Evolutionary conservation across 2,888 invertebrate genomes (phyloP).

Genomic region (Xestia c-nigrum): DNA sequence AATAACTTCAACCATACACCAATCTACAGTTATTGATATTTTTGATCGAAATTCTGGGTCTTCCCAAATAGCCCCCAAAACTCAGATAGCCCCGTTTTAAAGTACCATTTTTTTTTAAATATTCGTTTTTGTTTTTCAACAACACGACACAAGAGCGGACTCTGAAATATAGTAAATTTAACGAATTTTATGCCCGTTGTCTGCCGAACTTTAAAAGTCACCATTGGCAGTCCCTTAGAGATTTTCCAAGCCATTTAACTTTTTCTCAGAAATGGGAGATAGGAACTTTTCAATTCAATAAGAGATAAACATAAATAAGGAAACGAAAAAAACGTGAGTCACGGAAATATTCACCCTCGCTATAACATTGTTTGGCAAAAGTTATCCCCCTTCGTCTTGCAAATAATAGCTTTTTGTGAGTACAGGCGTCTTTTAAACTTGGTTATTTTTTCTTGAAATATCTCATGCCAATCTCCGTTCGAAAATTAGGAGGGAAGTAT

Average conservation of each 20-base stretch:
- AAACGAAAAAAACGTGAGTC: background rate
- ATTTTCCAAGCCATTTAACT: slow-evolving; percentile 19
- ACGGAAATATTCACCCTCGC: slow-evolving; percentile 44
- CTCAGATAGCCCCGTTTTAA: no score
- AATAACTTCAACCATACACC: no score
- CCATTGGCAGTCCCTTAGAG: background rate
- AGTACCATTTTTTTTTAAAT: background rate
- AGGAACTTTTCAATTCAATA: background rate
- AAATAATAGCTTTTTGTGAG: slow-evolving; percentile 23
- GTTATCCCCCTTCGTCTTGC: slow-evolving; percentile 5
- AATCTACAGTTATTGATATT: no score
- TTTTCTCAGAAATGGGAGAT: background rate
- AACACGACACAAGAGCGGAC: no score
- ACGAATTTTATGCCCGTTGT: background rate
- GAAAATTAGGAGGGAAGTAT: background rate
- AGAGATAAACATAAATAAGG: background rate
- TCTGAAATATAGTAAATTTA: background rate
- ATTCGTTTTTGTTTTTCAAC: background rate
- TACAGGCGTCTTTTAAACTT: background rate
- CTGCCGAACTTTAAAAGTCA: background rate
- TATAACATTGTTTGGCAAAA: slow-evolving; percentile 5
- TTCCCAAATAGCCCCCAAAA: no score
- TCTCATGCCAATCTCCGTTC: background rate
- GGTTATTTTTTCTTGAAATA: background rate
- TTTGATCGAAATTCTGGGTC: no score